Percentiles rank a stretch among this genome's conserved stretches.
These are phyloP conservation scores for Ectemnius lituratus DNA, from an alignment of 2,888 invertebrate genomes.

Conservation along the genomic window DNA sequence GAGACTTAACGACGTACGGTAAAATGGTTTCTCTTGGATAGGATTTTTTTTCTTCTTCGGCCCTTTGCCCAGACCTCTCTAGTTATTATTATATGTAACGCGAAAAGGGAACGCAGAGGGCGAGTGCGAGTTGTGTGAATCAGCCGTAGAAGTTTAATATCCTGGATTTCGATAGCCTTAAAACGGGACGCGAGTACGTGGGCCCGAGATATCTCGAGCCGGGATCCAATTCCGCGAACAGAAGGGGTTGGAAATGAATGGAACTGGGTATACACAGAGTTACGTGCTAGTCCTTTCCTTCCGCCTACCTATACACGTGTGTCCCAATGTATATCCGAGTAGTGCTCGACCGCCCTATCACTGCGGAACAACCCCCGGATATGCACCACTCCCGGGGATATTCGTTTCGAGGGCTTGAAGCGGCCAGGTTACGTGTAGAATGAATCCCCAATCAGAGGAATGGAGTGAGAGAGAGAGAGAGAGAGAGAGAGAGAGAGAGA, in stretches of 20 bases:
- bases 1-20: not conserved
- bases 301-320: constrained; percentile 23
- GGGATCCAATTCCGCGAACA: constrained; percentile 59
- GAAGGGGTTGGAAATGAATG: constrained; percentile 39
- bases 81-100: not conserved
- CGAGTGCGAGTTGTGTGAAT: not conserved
- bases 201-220: constrained; percentile 46
- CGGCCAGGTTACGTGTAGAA: constrained; percentile 27
- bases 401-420: constrained; percentile 42
- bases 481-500: constrained; percentile 31
- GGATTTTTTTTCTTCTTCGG: not conserved
- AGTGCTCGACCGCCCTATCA: not conserved
- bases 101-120: not conserved
- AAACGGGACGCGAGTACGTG: constrained; percentile 52
- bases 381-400: constrained; percentile 12
- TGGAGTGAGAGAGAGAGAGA: constrained; percentile 37
- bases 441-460: constrained; percentile 48
- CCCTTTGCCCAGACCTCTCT: not conserved
- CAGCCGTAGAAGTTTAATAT: constrained; percentile 59
- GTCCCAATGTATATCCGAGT: constrained; percentile 13
- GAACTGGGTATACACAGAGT: constrained; percentile 39
- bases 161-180: constrained; percentile 61
- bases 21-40: not conserved
- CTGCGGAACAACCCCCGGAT: constrained; percentile 6
- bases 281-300: constrained; percentile 31